Base-by-base conservation (phyloP, 2,888 invertebrate genomes). In the Stratiomys singularior region DNA sequence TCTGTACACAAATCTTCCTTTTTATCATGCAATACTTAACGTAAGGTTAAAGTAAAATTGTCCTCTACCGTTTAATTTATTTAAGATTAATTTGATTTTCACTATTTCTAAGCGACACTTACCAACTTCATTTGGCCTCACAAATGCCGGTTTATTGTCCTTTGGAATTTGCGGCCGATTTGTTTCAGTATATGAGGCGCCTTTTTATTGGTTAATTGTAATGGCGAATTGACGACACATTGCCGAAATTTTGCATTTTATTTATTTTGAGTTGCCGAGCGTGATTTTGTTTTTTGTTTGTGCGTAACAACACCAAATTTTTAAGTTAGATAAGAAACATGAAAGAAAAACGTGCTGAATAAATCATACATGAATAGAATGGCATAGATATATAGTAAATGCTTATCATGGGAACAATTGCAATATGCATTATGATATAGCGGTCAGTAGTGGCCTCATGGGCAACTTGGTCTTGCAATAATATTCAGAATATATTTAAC, bases 81-180 rank as follows among this genome's bases (percentile, higher is more conserved):
- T n/a, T n/a, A n/a, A n/a, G n/a, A n/a, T n/a, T n/a, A n/a, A n/a
- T n/a, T 25, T 60, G 23, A 11, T 60, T n/a, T 18, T 23, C 15
- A 71, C 9, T 63, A 82, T 86, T 23, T 58, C 46, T 69, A 66
- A 74, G 46, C 1, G 30, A 77, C 76, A 87, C 88, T 87, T 87
- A 89, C 89, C 86, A 84, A 88, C 87, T 87, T 90, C 90, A 89
- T 92, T 92, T 83, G 92, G 91, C 83, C 90, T 90, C 82, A 90
- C 88, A 83, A 88, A 87, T 47, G 85, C 82, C 1, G 91, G 90
- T 79, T 90, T 90, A 78, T 80, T 81, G 80, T 85, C 84, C 82
- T 83, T 81, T 83, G 82, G 80, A 82, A 81, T 80, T 85, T 83
- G 83, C 83, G 81, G 76, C 78, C 80, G 80, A 82, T 81, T 81